Evolutionary conservation across 2,113 vertebrate genomes (phyloP).

Genomic region (Galemys pyrenaicus): DNA sequence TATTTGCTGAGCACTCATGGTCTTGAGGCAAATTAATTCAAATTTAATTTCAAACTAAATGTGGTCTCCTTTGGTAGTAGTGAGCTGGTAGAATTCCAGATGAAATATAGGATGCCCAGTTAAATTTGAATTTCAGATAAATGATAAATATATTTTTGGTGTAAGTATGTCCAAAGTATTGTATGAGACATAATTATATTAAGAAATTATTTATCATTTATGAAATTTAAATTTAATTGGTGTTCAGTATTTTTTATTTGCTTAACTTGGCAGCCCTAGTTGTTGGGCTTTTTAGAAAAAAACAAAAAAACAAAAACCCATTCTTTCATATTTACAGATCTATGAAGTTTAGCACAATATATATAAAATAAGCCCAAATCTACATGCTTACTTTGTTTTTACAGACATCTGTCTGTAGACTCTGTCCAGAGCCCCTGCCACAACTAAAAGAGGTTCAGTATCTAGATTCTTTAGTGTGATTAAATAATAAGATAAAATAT

Average conservation of each 20-base stretch:
- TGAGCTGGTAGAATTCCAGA: background rate
- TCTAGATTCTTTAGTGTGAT: background rate
- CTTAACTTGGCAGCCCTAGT: background rate
- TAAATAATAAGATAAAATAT: background rate
- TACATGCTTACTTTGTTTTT: constrained; percentile 15
- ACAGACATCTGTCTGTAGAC: background rate
- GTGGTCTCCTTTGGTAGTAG: background rate
- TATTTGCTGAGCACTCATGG: background rate
- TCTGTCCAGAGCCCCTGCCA: background rate
- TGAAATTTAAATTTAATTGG: constrained; percentile 20
- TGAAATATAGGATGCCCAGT: background rate
- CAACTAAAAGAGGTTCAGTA: background rate
- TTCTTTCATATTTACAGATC: background rate
- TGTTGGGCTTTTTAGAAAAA: background rate
- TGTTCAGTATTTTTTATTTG: constrained; percentile 38
- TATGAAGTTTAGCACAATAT: background rate
- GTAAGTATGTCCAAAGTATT: background rate
- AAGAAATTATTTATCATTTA: background rate
- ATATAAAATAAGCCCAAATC: background rate
- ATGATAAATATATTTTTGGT: constrained; percentile 11
- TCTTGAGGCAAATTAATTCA: constrained; percentile 14
- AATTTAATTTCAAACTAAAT: constrained; percentile 15
- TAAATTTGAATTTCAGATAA: constrained; percentile 54
- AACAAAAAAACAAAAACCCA: too few species aligned
- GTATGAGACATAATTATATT: background rate